A percentile compares a stretch with the other conserved stretches of the same genome.
These are phyloP conservation scores for Diorhabda elongata DNA, from an alignment of 1,140 invertebrate genomes.

Conservation along the genomic window DNA sequence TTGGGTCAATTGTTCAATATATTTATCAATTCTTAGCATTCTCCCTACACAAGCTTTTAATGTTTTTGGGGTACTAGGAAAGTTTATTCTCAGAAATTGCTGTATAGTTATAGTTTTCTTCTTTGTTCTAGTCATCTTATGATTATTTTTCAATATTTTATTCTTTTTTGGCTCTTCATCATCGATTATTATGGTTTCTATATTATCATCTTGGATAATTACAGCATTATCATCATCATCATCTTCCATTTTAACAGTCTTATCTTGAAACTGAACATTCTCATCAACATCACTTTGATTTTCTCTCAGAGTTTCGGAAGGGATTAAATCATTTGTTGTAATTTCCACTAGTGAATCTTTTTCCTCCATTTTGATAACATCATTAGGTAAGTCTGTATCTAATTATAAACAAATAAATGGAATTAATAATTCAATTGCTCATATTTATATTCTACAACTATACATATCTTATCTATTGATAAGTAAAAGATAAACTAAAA, in stretches of 20 bases:
- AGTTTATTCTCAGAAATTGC: not conserved
- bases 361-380: no score
- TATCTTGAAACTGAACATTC: no score
- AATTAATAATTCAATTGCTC: no score
- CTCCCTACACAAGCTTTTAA: not conserved
- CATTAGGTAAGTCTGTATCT: no score
- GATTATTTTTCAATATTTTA: not conserved
- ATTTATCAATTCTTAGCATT: slow-evolving; percentile 16
- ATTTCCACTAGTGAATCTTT: no score
- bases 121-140: slow-evolving; percentile 3
- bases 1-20: slow-evolving; percentile 6
- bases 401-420: no score
- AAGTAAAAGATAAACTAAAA: no score
- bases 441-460: no score
- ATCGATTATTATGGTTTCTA: not conserved
- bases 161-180: not conserved
- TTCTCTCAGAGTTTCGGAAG: no score
- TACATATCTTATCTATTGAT: no score
- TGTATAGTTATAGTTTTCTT: not conserved
- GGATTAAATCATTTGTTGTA: no score
- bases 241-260: not conserved
- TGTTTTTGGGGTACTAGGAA: not conserved
- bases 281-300: no score
- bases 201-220: not conserved
- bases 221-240: not conserved